Conservation (phyloP, 1,140 invertebrate genomes). For the Sycophila sp. region DNA sequence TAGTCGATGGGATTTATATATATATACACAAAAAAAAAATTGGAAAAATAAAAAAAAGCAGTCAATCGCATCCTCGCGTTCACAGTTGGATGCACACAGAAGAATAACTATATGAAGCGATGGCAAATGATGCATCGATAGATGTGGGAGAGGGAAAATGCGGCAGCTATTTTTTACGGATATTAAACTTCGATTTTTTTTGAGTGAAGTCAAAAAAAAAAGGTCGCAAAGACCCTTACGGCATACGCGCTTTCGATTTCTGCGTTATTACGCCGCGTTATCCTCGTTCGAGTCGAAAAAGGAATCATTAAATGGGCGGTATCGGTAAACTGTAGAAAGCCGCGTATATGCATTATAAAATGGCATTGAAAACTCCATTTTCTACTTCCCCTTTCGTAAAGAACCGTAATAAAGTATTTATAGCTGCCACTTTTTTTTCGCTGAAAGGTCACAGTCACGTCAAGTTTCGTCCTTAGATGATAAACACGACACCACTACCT, state of each 20-base stretch:
- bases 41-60: conserved; percentile 27
- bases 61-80: conserved; percentile 15
- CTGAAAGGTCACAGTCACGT: background rate
- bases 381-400: no score
- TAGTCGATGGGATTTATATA: background rate
- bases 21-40: background rate
- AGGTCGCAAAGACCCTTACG: background rate
- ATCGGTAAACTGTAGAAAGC: no score
- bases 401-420: no score
- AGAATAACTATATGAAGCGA: conserved; percentile 25
- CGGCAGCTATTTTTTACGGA: conserved; percentile 15
- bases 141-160: background rate
- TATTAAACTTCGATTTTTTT: conserved; percentile 2
- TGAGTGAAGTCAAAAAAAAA: background rate
- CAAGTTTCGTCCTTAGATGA: conserved; percentile 6
- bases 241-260: background rate
- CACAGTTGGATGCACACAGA: conserved; percentile 17
- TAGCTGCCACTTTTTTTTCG: conserved; percentile 7
- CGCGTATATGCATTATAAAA: background rate
- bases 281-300: no score
- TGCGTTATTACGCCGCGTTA: background rate
- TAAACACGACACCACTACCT: conserved; percentile 18
- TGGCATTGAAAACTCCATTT: background rate
- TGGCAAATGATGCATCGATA: conserved; percentile 3
- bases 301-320: background rate